A percentile compares a stretch with the other conserved stretches of the same genome.
phyloP scores from a whole-genome alignment of 2,888 invertebrate species.

The Plebejus argus region DNA sequence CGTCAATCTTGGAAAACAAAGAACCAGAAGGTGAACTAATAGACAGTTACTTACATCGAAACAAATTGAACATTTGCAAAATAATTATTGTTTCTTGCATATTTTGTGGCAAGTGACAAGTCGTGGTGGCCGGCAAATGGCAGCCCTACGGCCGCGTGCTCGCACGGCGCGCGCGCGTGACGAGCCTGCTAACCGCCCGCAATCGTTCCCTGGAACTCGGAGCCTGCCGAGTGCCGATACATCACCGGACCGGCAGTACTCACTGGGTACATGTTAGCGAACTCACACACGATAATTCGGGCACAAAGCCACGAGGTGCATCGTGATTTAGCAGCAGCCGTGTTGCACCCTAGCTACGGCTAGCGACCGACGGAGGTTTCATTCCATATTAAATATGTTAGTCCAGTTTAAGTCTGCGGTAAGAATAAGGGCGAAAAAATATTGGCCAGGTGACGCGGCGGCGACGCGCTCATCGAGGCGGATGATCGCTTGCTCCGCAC shows the following conservation, averaged over 20 bases:
- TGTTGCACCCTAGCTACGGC: not conserved
- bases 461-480: not conserved
- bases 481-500: not conserved
- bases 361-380: not conserved
- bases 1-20: no score
- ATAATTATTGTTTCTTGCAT: not conserved
- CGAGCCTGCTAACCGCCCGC: conserved; percentile 40
- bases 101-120: not conserved
- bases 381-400: not conserved
- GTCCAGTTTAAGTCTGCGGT: not conserved
- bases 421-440: not conserved
- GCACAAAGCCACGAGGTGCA: not conserved
- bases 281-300: not conserved
- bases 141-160: conserved; percentile 42
- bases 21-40: not conserved
- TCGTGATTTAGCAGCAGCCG: not conserved
- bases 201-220: conserved; percentile 37
- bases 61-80: not conserved
- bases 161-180: conserved; percentile 46
- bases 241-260: not conserved
- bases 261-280: not conserved
- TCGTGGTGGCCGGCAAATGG: not conserved
- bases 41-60: not conserved
- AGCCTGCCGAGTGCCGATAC: conserved; percentile 28
- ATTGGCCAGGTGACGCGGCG: not conserved